A percentile compares a stretch with the other conserved stretches of the same genome.
phyloP scores from a whole-genome alignment of 2,888 invertebrate genomes.

The Petrophora chlorosata region DNA sequence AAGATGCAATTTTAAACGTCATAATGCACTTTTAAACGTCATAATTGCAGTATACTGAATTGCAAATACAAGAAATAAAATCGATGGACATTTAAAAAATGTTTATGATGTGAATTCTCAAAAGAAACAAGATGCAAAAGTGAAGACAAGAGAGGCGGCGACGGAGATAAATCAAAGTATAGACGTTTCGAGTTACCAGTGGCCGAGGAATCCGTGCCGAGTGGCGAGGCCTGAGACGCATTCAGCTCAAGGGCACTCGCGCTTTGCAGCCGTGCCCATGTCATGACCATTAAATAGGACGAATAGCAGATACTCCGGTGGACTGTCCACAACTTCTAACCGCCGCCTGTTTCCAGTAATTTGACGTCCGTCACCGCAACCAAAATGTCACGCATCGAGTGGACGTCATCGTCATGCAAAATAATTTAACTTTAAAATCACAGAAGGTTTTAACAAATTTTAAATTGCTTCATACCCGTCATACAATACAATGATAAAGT shows the following conservation, averaged over 20 bases:
- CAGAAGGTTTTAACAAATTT: too few species aligned
- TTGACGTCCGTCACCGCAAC: not conserved
- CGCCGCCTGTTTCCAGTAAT: not conserved
- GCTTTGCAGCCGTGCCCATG: slow-evolving; percentile 21
- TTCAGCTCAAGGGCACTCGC: slow-evolving; percentile 53
- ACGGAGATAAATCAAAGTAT: slow-evolving; percentile 26
- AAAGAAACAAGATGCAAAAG: slow-evolving; percentile 13
- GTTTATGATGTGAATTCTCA: not conserved
- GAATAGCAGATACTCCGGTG: not conserved
- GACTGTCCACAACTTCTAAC: not conserved
- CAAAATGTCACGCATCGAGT: not conserved
- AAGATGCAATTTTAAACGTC: too few species aligned
- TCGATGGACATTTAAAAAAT: too few species aligned
- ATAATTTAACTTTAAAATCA: too few species aligned
- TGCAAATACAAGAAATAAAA: too few species aligned
- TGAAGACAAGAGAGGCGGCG: slow-evolving; percentile 11
- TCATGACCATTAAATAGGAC: slow-evolving; percentile 45
- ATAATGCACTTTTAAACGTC: too few species aligned
- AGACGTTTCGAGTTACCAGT: slow-evolving; percentile 20
- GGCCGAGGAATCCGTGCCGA: slow-evolving; percentile 42
- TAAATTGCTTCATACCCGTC: too few species aligned
- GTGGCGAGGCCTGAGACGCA: slow-evolving; percentile 41
- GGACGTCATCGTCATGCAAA: too few species aligned
- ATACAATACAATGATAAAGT: too few species aligned
- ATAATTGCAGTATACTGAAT: too few species aligned